Percentiles rank a stretch among this genome's conserved stretches.
phyloP scores from a whole-genome alignment of 2,113 vertebrate genomes.

The Pangasianodon hypophthalmus region DNA sequence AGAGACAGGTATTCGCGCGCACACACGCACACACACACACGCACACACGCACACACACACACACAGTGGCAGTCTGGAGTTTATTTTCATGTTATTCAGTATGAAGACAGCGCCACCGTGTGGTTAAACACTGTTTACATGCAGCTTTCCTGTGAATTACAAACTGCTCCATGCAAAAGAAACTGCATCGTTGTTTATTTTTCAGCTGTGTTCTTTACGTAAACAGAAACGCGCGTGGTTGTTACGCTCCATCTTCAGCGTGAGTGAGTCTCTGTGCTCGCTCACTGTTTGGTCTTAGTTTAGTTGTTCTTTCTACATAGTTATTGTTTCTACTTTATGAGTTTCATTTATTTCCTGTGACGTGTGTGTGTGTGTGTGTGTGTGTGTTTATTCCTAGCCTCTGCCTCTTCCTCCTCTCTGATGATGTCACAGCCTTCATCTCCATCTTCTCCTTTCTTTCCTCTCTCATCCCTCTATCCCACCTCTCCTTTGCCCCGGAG shows the following conservation, averaged over 20 bases:
- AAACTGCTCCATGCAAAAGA: not conserved
- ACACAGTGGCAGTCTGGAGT: not conserved
- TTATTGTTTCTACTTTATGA: constrained; percentile 31
- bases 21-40: constrained; percentile 22
- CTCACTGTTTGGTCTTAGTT: not conserved
- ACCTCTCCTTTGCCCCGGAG: constrained; percentile 78
- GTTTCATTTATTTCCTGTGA: constrained; percentile 55
- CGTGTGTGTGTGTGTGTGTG: not conserved
- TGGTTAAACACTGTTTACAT: not conserved
- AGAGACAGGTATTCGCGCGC: constrained; percentile 82
- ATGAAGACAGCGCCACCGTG: not conserved
- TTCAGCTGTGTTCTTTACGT: not conserved
- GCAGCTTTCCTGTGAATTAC: not conserved
- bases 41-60: constrained; percentile 19
- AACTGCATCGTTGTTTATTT: not conserved
- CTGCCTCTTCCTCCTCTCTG: constrained; percentile 87
- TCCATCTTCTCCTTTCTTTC: constrained; percentile 84
- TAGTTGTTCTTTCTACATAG: constrained; percentile 9
- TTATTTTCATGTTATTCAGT: not conserved
- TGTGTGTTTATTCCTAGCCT: constrained; percentile 78
- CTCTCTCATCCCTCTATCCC: constrained; percentile 80
- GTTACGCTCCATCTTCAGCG: not conserved
- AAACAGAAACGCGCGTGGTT: not conserved
- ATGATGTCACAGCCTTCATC: constrained; percentile 82
- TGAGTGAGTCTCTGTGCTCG: not conserved